Conservation (phyloP, 2,113 vertebrate genomes). For the Epinephelus moara region DNA sequence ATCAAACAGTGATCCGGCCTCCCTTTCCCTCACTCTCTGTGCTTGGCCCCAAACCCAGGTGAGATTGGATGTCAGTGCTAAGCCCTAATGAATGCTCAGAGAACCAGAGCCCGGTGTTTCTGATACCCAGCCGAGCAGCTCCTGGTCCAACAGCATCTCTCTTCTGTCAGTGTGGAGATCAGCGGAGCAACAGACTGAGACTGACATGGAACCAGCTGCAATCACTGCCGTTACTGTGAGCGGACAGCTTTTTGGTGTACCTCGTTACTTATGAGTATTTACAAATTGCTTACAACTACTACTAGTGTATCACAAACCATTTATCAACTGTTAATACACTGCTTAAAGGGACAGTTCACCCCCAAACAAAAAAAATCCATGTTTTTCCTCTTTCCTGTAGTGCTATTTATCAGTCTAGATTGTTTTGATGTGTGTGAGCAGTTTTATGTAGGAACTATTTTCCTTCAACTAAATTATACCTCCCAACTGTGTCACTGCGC, state of each 20-base stretch:
- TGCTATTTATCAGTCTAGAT: too few relatives aligned
- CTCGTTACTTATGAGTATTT: not conserved
- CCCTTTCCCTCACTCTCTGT: not conserved
- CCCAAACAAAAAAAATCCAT: too few relatives aligned
- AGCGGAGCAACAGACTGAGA: not conserved
- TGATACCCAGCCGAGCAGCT: conserved; percentile 15
- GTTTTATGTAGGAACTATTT: too few relatives aligned
- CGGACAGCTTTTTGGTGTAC: not conserved
- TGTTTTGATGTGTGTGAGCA: too few relatives aligned
- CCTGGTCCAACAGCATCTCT: conserved; percentile 7
- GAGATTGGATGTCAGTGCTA: conserved; percentile 53
- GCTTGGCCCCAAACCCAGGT: not conserved
- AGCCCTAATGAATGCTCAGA: conserved; percentile 55
- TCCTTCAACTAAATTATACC: too few relatives aligned
- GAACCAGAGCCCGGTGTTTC: conserved; percentile 38
- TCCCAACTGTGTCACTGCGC: too few relatives aligned
- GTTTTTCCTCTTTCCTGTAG: too few relatives aligned
- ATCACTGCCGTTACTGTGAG: too few relatives aligned
- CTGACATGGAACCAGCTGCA: not conserved
- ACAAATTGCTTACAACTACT: not conserved
- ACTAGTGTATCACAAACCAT: not conserved
- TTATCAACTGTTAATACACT: not conserved
- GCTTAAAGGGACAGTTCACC: too few relatives aligned
- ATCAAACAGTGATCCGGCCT: not conserved
- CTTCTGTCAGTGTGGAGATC: not conserved